Evolutionary conservation across 2,113 vertebrate species (phyloP).

Genomic region (Thunnus thynnus): DNA sequence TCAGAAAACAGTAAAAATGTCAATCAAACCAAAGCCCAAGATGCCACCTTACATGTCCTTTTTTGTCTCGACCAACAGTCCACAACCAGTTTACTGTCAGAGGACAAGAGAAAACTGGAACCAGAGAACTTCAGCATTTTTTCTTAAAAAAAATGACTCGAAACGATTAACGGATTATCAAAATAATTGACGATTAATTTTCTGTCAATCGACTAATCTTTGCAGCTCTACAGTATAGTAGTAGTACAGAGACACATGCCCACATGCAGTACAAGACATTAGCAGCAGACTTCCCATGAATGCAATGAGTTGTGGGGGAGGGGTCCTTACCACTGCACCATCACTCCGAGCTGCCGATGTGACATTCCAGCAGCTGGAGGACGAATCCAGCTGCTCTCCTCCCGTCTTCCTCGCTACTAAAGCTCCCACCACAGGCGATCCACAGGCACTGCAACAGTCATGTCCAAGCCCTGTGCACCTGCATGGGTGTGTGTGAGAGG

Average conservation of each 20-base stretch:
- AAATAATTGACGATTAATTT: no score
- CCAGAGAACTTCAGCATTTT: no score
- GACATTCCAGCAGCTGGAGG: slow-evolving; percentile 61
- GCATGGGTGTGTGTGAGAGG: background rate
- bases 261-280: background rate
- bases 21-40: no score
- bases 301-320: slow-evolving; percentile 9
- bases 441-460: slow-evolving; percentile 37
- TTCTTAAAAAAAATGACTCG: no score
- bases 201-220: no score
- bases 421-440: slow-evolving; percentile 47
- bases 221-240: no score
- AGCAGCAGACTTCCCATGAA: slow-evolving; percentile 16
- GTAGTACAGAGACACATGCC: background rate
- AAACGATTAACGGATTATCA: no score
- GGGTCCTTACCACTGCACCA: slow-evolving; percentile 34
- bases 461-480: background rate
- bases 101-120: no score
- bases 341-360: slow-evolving; percentile 34
- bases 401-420: background rate
- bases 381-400: slow-evolving; percentile 52
- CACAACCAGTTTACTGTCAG: no score
- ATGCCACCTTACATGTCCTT: no score
- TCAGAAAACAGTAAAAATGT: no score
- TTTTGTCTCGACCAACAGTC: no score